Evolutionary conservation across 2,888 invertebrate species (phyloP), one percentile per base, ranked within the genome.

Genomic region (Smittia sp.): DNA sequence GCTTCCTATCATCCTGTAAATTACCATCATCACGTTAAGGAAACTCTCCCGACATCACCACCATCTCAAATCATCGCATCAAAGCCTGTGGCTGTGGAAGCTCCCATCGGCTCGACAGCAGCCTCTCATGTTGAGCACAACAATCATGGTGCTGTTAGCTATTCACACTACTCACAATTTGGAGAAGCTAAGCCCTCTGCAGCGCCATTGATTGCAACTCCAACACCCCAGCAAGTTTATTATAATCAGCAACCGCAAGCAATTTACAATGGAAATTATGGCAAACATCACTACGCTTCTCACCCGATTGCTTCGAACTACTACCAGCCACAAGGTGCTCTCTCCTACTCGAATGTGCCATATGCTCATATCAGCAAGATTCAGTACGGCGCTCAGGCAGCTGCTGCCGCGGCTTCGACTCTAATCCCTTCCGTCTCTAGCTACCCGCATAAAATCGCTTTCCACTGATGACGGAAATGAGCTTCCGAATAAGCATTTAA

Each of bases 61-160:
- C 22, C 46, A 3, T 18, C 27, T 32, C 67, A 39, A 6, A 22
- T 46, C n/a, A 27, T 69, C 11, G 22, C 69, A 69, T 69, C 69
- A 11, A 69, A 69, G 54, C 69, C 69, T 54, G 27, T 52, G 15
- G 69, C 54, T 20, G 15, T 69, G 13, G 27, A 69, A 3, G 4
- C 69, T 13, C 52, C 69, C 6, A 11, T 27, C 7, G 2, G 25
- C 20, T 22, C 54, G 9, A 13, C 27, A 54, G 15, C 54, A 27
- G n/a, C 69, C 1, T 69, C 54, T n/a, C 24, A 68, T 52, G 32
- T 69, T n/a, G 46, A 69, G 24, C 69, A 69, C 27, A 46, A 68
- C 41, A 41, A 25, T 13, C 27, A 69, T 52, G 69, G 69, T 20
- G 52, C 69, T 9, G 27, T 69, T 9, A 69, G 69, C 20, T 69